Percentiles rank a stretch among this genome's conserved stretches.
These are phyloP conservation scores for Gallinago solitaria DNA, from an alignment of 2,797 vertebrate species.

Conservation along the genomic window DNA sequence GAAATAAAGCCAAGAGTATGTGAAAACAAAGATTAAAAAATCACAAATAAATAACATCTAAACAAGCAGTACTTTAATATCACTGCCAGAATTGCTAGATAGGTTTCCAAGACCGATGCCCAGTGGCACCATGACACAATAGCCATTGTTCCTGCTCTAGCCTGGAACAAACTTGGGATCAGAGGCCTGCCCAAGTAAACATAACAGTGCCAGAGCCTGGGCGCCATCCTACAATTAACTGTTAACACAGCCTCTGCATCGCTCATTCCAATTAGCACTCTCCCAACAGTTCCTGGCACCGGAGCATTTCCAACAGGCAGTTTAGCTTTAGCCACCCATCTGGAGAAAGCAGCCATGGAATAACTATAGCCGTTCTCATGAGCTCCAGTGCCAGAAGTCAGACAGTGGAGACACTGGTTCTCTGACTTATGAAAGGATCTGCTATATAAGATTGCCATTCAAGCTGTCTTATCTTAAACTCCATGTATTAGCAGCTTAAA, in stretches of 20 bases:
- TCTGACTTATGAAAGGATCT: neutral
- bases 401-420: neutral
- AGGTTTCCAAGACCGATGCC: neutral
- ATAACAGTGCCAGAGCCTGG: neutral
- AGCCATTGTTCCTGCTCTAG: neutral
- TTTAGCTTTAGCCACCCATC: neutral
- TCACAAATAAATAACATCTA: neutral
- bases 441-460: neutral
- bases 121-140: neutral
- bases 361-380: neutral
- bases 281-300: neutral
- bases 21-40: neutral
- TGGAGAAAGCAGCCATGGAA: neutral
- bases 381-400: neutral
- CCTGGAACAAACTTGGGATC: neutral
- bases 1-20: neutral
- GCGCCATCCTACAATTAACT: neutral
- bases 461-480: neutral
- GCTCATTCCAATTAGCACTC: neutral
- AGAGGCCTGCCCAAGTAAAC: neutral
- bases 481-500: neutral
- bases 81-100: neutral
- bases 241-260: neutral
- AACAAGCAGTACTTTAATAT: neutral
- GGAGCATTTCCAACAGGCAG: neutral